Conservation (phyloP, 64 coral and sea anemone species). For the Montipora capricornis region DNA sequence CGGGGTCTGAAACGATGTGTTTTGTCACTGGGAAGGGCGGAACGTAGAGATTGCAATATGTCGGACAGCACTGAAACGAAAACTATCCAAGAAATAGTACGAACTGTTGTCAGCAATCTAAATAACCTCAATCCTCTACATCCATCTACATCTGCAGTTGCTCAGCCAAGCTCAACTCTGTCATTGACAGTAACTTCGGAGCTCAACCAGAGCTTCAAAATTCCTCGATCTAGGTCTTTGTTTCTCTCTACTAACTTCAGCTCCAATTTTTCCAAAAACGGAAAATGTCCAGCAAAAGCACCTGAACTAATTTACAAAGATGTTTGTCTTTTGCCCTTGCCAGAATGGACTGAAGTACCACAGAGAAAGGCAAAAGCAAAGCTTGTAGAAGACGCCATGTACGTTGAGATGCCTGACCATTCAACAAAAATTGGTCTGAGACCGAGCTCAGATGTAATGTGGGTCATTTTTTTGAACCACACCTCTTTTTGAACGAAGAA, state of each 20-base stretch:
- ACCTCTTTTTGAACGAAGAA: neutral
- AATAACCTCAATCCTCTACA: neutral
- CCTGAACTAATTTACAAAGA: slow-evolving; percentile 4
- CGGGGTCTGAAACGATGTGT: too few relatives aligned
- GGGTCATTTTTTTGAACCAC: neutral
- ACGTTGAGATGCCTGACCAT: neutral
- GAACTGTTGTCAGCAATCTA: neutral
- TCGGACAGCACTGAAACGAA: neutral
- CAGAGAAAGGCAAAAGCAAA: slow-evolving; percentile 24
- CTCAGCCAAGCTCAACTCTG: neutral
- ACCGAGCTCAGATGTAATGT: neutral
- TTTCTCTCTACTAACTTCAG: neutral
- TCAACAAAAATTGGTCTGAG: neutral
- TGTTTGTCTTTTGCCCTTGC: neutral
- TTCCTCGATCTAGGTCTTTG: neutral
- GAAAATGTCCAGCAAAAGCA: neutral
- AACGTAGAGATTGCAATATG: neutral
- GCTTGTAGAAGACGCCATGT: neutral
- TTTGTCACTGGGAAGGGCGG: too few relatives aligned
- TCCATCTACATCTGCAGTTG: neutral
- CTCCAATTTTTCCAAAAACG: neutral
- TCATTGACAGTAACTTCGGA: neutral
- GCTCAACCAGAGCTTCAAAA: slow-evolving; percentile 6
- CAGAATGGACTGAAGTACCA: slow-evolving; percentile 8
- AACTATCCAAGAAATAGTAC: neutral